Evolutionary conservation across 1,140 invertebrate genomes (phyloP), one percentile per base, ranked within the genome.

Genomic region (Heliconius eleuchia): DNA sequence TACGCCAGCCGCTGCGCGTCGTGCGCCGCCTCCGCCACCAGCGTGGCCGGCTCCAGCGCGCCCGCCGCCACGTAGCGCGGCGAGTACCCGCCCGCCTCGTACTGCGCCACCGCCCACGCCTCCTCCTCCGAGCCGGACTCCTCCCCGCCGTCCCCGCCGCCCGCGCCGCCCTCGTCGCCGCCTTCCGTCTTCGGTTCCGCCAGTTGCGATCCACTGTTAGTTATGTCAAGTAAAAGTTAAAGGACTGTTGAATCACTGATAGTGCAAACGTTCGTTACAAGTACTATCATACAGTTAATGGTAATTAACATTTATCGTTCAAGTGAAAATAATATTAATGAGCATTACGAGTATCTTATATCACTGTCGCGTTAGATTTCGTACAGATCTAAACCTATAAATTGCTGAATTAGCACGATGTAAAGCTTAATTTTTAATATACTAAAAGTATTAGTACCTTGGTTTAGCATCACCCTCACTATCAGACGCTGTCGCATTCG

Each of bases 41-140:
- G 95, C 3, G 98, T 97, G 55, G 97, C 98, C 7, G 98, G 97
- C 89, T 99, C 98, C 11, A 99, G 92, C 37, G 97, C 96, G 39
- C 95, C 95, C 7, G 95, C 91, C 18, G 91, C 84, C 52, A 99
- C 89, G 80, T 98, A 97, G 81, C 92, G 95, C 1, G 99, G 99
- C 87, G 97, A 98, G 92, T 99, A 99, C 39, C 96, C 95, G 8
- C 98, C 98, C 23, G 95, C 87, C 78, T 96, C 95, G 91, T 99
- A 99, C 57, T 98, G 80, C 78, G 80, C 78, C 76, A 71, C 57
- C 8, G 84, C 80, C 71, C 85, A 60, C 13, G 77, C 71, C 18
- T 81, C 94, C 87, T 83, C 93, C 82, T 79, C 88, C 55, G 76
- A 75, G 30, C 19, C 79, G 39, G 18, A 52, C 82, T 78, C 83